Percentiles rank a stretch among this genome's conserved stretches.
Conservation (phyloP, 2,888 invertebrate genomes). For the Caenorhabditis japonica region DNA sequence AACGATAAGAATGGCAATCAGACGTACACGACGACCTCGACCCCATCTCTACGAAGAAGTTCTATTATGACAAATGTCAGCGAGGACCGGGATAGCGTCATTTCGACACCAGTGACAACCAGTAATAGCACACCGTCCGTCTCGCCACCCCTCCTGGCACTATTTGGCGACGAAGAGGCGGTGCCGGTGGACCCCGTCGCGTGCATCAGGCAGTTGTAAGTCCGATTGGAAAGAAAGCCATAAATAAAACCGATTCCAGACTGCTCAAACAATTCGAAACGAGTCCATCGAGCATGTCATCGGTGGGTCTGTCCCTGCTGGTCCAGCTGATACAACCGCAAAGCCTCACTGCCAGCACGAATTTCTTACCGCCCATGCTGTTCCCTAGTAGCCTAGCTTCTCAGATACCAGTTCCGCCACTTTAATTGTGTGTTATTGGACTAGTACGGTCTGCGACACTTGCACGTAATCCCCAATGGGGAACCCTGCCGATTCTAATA, state of each 20-base stretch:
- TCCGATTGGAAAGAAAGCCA: not conserved
- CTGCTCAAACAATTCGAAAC: constrained; percentile 18
- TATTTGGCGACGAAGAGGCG: constrained; percentile 25
- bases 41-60: constrained; percentile 8
- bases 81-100: constrained; percentile 24
- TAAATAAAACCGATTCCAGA: too few species aligned
- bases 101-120: constrained; percentile 18
- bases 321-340: not conserved
- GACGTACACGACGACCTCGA: constrained; percentile 29
- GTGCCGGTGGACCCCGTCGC: constrained; percentile 8
- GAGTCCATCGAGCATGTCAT: not conserved
- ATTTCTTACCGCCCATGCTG: constrained; percentile 36
- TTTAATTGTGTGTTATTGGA: constrained; percentile 6
- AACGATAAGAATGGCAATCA: constrained; percentile 36
- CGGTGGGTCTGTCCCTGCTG: not conserved
- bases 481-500: constrained; percentile 14
- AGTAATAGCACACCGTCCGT: constrained; percentile 31
- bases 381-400: constrained; percentile 16
- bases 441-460: constrained; percentile 31
- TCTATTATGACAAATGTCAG: constrained; percentile 24
- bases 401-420: constrained; percentile 23
- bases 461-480: constrained; percentile 61
- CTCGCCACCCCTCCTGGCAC: constrained; percentile 30
- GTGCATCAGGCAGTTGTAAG: constrained; percentile 15
- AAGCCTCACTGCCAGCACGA: not conserved